These are phyloP conservation scores for Synergus laeviventris DNA, from an alignment of 2,888 invertebrate genomes.

Conservation along the genomic window DNA sequence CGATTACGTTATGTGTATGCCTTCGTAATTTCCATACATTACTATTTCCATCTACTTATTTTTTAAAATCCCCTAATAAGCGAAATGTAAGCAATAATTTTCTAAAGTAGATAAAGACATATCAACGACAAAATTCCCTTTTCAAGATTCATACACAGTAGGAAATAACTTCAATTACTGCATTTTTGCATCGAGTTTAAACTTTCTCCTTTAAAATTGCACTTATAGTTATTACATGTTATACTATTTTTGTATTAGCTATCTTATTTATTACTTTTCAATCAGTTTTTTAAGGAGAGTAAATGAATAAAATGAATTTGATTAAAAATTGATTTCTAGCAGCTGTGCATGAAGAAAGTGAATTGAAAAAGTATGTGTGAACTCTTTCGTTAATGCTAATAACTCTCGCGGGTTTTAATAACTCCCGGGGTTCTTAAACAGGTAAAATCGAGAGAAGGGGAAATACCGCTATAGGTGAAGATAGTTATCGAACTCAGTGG, in stretches of 20 bases:
- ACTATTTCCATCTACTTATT: background rate
- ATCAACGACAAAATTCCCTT: background rate
- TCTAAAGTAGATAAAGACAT: background rate
- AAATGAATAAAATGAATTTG: background rate
- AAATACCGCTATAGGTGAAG: constrained; percentile 3
- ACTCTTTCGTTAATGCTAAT: too few species aligned
- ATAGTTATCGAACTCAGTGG: constrained; percentile 32
- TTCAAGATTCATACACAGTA: background rate
- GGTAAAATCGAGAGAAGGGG: background rate
- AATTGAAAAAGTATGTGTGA: background rate
- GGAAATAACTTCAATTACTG: constrained; percentile 15
- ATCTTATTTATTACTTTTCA: background rate
- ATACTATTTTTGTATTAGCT: too few species aligned
- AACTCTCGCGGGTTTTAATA: too few species aligned
- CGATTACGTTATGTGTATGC: background rate
- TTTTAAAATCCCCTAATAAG: background rate
- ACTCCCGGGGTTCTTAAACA: too few species aligned
- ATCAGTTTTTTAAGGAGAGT: background rate
- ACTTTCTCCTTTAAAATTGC: constrained; percentile 8
- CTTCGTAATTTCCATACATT: background rate
- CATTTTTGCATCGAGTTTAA: background rate
- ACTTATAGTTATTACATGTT: background rate
- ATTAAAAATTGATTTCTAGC: background rate
- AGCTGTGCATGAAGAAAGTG: background rate
- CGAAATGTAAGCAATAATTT: background rate